Base-by-base conservation (phyloP, 2,888 invertebrate species). In the Ennomos quercinarius region DNA sequence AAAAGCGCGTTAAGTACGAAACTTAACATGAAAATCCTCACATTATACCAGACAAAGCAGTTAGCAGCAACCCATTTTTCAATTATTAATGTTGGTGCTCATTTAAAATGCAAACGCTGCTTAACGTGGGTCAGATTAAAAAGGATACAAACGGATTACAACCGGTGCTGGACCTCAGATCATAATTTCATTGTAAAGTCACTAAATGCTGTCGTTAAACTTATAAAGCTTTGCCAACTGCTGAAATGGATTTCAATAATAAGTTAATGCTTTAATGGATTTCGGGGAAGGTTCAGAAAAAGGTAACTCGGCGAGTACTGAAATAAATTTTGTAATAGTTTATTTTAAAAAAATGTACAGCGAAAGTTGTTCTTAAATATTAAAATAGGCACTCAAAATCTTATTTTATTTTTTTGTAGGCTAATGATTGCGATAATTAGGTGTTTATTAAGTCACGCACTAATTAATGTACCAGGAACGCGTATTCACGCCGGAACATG, bases 121-220 rank as follows among this genome's bases (percentile, higher is more conserved):
- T 61, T 45, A 61, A 56, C 55, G 34, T 48, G 51, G 64, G 68
- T 71, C 67, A 70, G 79, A 79, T 81, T 80, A 77, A 76, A 78
- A 77, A 73, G 76, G 76, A 78, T 77, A 77, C 70, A 68, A 67
- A 66, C 63, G 56, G 64, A 56, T 63, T 63, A 68, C 56, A 62
- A 64, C 70, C 71, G 75, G 75, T 41, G 12, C 53, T 50, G 49
- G 35, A 43, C 10, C 39, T 41, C 40, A 49, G 55, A 51, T 49
- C 47, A 63, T 63, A 52, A 63, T 58, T 63, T 55, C 43, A 74
- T 68, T 72, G 71, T 76, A 68, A 78, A 73, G 66, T 70, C 63
- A 53, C 68, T 73, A 67, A 72, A 76, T 67, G 62, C 68, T 69
- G 70, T 70, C 66, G 56, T 52, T 49, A 55, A 58, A 55, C 52